A percentile compares a stretch with the other conserved stretches of the same genome.
Conservation (phyloP, 2,888 invertebrate species). For the Drosophila eohydei region DNA sequence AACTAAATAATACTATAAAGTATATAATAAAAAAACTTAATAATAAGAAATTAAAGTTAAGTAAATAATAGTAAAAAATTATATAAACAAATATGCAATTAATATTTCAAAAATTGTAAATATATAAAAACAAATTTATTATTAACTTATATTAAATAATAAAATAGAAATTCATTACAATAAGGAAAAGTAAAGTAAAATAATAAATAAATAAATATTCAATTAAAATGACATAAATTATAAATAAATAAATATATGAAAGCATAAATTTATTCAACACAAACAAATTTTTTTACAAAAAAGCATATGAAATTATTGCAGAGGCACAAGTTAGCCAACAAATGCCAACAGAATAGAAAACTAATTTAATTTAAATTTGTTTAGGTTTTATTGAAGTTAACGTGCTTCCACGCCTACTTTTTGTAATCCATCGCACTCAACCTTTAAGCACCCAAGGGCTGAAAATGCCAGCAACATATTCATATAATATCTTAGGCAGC, state of each 20-base stretch:
- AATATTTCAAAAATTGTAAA: too few species aligned
- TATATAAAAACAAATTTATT: not conserved
- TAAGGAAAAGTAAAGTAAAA: not conserved
- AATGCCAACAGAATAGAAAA: not conserved
- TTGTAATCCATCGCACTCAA: conserved; percentile 18
- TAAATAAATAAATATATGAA: not conserved
- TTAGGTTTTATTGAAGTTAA: not conserved
- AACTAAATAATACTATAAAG: too few species aligned
- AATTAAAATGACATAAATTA: not conserved
- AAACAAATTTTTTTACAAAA: not conserved
- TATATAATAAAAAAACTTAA: too few species aligned
- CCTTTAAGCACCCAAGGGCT: conserved; percentile 34
- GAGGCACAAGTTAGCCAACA: not conserved
- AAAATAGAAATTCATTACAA: too few species aligned
- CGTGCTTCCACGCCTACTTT: not conserved
- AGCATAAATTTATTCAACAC: not conserved
- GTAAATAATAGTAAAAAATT: too few species aligned
- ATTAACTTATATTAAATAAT: too few species aligned
- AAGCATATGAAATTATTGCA: not conserved
- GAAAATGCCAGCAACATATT: conserved; percentile 54
- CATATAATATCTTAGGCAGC: not conserved
- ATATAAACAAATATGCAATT: not conserved
- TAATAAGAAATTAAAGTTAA: too few species aligned
- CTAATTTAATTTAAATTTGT: not conserved
- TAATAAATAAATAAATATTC: not conserved